Evolutionary conservation across 2,113 vertebrate genomes (phyloP).

Genomic region (Scytalopus superciliaris): DNA sequence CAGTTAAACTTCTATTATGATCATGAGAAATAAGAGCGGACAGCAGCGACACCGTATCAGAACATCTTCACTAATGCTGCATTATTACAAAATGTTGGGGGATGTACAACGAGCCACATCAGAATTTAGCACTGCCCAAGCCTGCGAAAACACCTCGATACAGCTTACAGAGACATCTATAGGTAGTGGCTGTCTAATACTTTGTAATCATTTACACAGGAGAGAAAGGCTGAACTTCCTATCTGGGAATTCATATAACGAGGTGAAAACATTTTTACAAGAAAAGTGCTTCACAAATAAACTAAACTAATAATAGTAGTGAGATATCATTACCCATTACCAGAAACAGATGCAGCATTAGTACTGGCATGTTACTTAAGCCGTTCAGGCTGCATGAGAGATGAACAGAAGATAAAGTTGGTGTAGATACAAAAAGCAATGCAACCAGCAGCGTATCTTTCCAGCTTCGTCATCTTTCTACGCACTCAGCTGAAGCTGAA

Average conservation of each 20-base stretch:
- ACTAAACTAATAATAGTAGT: background rate
- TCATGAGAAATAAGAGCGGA: background rate
- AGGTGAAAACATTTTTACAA: constrained; percentile 21
- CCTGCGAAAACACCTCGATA: background rate
- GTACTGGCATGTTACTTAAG: constrained; percentile 31
- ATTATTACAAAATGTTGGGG: background rate
- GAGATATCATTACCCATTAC: background rate
- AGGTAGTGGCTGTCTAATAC: background rate
- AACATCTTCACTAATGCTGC: background rate
- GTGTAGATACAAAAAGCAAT: background rate
- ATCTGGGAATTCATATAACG: constrained; percentile 29
- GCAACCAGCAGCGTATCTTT: constrained; percentile 27
- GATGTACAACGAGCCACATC: background rate
- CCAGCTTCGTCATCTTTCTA: constrained; percentile 46
- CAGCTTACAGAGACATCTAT: constrained; percentile 46
- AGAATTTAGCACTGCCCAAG: background rate
- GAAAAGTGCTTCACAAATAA: constrained; percentile 25
- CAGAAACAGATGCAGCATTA: background rate
- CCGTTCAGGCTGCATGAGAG: constrained; percentile 32
- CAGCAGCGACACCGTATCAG: background rate
- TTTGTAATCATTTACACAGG: constrained; percentile 41
- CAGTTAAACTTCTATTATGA: background rate
- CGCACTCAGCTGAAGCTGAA: constrained; percentile 20
- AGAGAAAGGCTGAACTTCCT: constrained; percentile 44
- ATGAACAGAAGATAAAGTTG: constrained; percentile 31